Evolutionary conservation across 92 coral and sea anemone species (phyloP).

Genomic region (Micromussa lordhowensis): DNA sequence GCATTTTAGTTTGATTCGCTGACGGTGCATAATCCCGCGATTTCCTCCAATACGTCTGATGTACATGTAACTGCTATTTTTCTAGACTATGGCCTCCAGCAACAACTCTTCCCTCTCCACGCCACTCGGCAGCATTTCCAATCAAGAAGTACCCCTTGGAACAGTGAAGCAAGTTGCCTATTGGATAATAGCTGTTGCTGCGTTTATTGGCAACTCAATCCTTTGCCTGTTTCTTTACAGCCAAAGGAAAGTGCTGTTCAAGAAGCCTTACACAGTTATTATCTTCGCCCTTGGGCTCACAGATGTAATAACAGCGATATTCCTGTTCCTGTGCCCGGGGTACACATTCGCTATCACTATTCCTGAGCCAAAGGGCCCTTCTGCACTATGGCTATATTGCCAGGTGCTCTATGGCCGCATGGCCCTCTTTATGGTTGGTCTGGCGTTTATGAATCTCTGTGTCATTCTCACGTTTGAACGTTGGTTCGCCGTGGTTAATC

Average conservation of each 20-base stretch:
- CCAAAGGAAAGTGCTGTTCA: slow-evolving; percentile 55
- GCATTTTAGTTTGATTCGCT: not conserved
- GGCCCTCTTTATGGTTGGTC: slow-evolving; percentile 72
- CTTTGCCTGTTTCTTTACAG: slow-evolving; percentile 66
- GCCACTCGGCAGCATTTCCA: not conserved
- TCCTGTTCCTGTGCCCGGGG: slow-evolving; percentile 70
- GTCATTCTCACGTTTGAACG: slow-evolving; percentile 80
- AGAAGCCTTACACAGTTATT: slow-evolving; percentile 78
- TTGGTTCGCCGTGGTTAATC: slow-evolving; percentile 81
- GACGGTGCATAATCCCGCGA: not conserved
- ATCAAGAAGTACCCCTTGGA: not conserved
- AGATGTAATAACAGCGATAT: slow-evolving; percentile 77
- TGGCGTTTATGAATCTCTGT: slow-evolving; percentile 76
- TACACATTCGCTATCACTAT: slow-evolving; percentile 61
- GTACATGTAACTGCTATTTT: not conserved
- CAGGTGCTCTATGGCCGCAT: slow-evolving; percentile 65
- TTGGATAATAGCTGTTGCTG: slow-evolving; percentile 69
- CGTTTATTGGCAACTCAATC: slow-evolving; percentile 73
- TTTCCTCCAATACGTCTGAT: not conserved
- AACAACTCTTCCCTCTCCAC: not conserved
- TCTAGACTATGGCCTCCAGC: not conserved
- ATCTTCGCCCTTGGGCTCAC: slow-evolving; percentile 80
- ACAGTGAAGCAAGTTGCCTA: slow-evolving; percentile 59
- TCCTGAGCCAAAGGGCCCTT: slow-evolving; percentile 49
- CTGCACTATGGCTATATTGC: slow-evolving; percentile 71